Percentiles rank a stretch among this genome's conserved stretches.
Evolutionary conservation across 2,113 vertebrate genomes (phyloP).

Genomic region (Chloropsis cyanopogon): DNA sequence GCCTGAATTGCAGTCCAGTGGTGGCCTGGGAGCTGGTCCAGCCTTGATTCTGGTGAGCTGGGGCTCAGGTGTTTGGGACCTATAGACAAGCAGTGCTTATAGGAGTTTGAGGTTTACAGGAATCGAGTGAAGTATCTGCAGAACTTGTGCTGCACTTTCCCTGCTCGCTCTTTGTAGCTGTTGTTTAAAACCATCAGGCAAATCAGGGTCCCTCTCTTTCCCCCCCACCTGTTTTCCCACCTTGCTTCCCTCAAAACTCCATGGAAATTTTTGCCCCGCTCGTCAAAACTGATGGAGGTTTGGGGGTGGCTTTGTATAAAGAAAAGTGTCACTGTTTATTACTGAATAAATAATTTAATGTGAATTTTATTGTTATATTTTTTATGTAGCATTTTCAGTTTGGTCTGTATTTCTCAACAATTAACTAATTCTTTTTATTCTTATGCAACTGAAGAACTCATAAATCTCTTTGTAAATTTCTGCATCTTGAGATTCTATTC

Average conservation of each 20-base stretch:
- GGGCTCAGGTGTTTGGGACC: not conserved
- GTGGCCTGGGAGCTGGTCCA: not conserved
- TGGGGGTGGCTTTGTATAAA: conserved; percentile 35
- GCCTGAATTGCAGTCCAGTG: not conserved
- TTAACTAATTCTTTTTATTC: conserved; percentile 42
- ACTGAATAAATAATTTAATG: conserved; percentile 79
- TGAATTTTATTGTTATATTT: conserved; percentile 62
- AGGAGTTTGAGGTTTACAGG: conserved; percentile 50
- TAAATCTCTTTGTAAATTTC: conserved; percentile 47
- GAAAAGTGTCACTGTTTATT: conserved; percentile 57
- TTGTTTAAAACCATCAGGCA: conserved; percentile 3
- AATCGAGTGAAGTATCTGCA: not conserved
- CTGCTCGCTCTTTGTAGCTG: not conserved
- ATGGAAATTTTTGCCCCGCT: not conserved
- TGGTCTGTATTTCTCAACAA: conserved; percentile 49
- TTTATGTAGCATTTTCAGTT: conserved; percentile 44
- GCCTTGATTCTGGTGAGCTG: not conserved
- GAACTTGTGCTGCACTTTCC: conserved; percentile 22
- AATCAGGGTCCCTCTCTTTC: conserved; percentile 7
- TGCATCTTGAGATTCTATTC: not conserved
- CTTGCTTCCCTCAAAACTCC: not conserved
- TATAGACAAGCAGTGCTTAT: not conserved
- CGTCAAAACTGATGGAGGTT: not conserved
- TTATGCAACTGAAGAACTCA: conserved; percentile 32
- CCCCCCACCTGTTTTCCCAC: not conserved